Percentiles rank a stretch among this genome's conserved stretches.
Evolutionary conservation across 1,140 invertebrate species (phyloP).

Genomic region (Drosophila insularis): DNA sequence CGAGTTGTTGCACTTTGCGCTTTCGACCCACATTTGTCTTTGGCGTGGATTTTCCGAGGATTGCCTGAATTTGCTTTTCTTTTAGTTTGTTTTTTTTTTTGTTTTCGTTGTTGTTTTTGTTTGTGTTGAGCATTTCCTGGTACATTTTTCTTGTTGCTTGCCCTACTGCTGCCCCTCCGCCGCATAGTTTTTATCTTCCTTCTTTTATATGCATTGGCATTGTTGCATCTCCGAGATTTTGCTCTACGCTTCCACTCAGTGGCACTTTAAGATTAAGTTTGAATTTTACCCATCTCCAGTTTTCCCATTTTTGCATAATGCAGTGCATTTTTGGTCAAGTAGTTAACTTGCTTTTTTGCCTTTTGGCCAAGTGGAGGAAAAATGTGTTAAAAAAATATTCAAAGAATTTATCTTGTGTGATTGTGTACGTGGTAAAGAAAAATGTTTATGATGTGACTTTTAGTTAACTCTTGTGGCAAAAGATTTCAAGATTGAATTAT

Average conservation of each 20-base stretch:
- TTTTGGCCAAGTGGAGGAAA: not conserved
- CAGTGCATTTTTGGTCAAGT: slow-evolving; percentile 53
- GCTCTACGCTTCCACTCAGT: slow-evolving; percentile 38
- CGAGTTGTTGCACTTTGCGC: slow-evolving; percentile 72
- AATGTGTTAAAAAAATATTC: slow-evolving; percentile 35
- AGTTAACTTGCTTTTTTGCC: slow-evolving; percentile 16
- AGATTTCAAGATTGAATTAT: slow-evolving; percentile 12
- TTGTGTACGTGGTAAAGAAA: slow-evolving; percentile 9
- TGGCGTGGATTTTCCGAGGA: slow-evolving; percentile 47
- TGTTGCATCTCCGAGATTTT: slow-evolving; percentile 11
- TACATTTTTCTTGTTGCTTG: slow-evolving; percentile 51
- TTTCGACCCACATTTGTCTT: slow-evolving; percentile 77
- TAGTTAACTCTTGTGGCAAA: not conserved
- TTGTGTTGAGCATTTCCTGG: slow-evolving; percentile 59
- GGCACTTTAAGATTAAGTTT: slow-evolving; percentile 69
- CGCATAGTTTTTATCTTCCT: slow-evolving; percentile 37
- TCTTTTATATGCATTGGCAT: slow-evolving; percentile 62
- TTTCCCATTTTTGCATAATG: slow-evolving; percentile 49
- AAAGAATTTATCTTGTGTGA: slow-evolving; percentile 13
- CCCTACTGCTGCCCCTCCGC: not conserved
- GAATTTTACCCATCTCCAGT: slow-evolving; percentile 22
- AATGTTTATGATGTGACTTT: not conserved
- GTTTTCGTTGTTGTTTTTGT: slow-evolving; percentile 16
- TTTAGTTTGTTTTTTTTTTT: slow-evolving; percentile 15
- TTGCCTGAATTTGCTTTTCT: slow-evolving; percentile 16